A percentile compares a stretch with the other conserved stretches of the same genome.
phyloP scores from a whole-genome alignment of 2,113 vertebrate genomes.

The Hemichromis elongatus region DNA sequence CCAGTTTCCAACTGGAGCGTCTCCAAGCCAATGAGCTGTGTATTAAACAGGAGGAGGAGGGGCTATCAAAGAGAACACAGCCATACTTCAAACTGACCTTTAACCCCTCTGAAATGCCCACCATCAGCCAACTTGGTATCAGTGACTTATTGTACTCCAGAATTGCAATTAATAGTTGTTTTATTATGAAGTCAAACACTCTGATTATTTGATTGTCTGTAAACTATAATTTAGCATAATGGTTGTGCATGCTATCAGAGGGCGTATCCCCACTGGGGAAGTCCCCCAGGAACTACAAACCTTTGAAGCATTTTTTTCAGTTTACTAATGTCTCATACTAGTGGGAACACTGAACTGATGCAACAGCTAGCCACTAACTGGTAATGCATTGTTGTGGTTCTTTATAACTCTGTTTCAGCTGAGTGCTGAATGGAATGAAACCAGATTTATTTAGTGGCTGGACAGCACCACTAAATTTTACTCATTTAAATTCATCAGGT shows the following conservation, averaged over 20 bases:
- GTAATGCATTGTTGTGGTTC: neutral
- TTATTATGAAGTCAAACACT: neutral
- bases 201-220: neutral
- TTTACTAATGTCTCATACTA: neutral
- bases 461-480: neutral
- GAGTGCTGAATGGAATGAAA: neutral
- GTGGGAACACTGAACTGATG: neutral
- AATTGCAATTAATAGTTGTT: neutral
- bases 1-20: slow-evolving; percentile 85
- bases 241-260: neutral
- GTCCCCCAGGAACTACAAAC: neutral
- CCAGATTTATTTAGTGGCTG: neutral
- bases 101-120: slow-evolving; percentile 63
- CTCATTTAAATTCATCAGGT: neutral
- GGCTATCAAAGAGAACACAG: slow-evolving; percentile 72
- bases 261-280: neutral
- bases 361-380: neutral
- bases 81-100: slow-evolving; percentile 78
- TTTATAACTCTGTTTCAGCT: neutral
- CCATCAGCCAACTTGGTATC: slow-evolving; percentile 62
- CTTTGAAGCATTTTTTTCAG: neutral
- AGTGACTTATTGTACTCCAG: neutral
- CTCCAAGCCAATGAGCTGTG: slow-evolving; percentile 78
- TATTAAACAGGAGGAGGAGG: slow-evolving; percentile 79
- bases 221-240: neutral